Percentiles rank a stretch among this genome's conserved stretches.
phyloP scores from a whole-genome alignment of 2,113 vertebrate species.

The Gambusia holbrooki region DNA sequence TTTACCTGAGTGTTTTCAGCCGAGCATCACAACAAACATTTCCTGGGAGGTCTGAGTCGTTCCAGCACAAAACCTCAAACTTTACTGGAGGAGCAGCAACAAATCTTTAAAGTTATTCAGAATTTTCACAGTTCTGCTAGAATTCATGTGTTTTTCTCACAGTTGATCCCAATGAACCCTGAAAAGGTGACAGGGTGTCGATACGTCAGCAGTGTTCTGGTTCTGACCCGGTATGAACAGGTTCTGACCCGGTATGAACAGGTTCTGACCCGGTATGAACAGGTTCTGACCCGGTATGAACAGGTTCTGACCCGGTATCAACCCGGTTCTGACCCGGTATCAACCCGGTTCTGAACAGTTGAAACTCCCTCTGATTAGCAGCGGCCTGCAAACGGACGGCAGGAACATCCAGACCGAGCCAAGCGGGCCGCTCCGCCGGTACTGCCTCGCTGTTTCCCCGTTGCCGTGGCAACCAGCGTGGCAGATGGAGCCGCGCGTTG shows the following conservation, averaged over 20 bases:
- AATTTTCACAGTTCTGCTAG: too few relatives aligned
- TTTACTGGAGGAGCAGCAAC: background rate
- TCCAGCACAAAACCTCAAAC: background rate
- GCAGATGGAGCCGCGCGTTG: slow-evolving; percentile 84
- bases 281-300: too few relatives aligned
- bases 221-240: background rate
- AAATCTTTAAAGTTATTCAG: too few relatives aligned
- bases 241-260: too few relatives aligned
- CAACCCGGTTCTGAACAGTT: background rate
- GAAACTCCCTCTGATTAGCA: background rate
- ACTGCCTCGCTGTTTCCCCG: slow-evolving; percentile 53
- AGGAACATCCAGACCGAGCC: background rate
- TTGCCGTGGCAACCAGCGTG: slow-evolving; percentile 87
- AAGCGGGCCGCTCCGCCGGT: background rate
- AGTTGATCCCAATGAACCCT: too few relatives aligned
- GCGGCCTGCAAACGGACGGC: background rate
- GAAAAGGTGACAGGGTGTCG: too few relatives aligned
- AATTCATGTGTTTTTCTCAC: too few relatives aligned
- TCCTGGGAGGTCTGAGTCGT: background rate
- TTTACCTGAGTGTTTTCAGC: background rate
- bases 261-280: too few relatives aligned
- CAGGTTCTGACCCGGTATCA: too few relatives aligned
- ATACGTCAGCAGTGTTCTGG: too few relatives aligned
- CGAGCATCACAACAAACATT: background rate
- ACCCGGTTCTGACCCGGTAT: too few relatives aligned